Evolutionary conservation across 2,113 vertebrate genomes (phyloP).

Genomic region (Chinchilla lanigera): DNA sequence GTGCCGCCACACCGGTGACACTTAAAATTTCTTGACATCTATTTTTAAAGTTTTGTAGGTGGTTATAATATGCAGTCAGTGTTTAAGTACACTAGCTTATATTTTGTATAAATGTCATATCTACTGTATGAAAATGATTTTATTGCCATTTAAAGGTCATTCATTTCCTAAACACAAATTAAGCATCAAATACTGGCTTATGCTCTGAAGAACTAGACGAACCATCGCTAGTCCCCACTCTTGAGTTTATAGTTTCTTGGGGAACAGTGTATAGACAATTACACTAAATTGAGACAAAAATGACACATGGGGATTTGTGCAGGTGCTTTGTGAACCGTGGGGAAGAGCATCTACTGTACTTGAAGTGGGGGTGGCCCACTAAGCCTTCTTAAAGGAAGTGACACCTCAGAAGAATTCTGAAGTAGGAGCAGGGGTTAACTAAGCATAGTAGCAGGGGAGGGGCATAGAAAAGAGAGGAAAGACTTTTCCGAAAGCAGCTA

Average conservation of each 20-base stretch:
- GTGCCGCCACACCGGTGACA: neutral
- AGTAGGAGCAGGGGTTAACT: neutral
- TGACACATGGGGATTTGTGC: neutral
- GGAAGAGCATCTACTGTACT: neutral
- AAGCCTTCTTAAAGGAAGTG: neutral
- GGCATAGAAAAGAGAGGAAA: neutral
- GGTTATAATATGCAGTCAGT: slow-evolving; percentile 19
- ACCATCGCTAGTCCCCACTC: neutral
- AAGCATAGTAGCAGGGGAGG: neutral
- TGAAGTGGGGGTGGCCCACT: neutral
- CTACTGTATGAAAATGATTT: slow-evolving; percentile 47
- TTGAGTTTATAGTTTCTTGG: slow-evolving; percentile 11
- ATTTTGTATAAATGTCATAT: slow-evolving; percentile 24
- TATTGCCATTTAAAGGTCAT: slow-evolving; percentile 17
- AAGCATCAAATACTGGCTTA: neutral
- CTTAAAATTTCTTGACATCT: slow-evolving; percentile 18
- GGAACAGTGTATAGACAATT: neutral
- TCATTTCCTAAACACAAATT: slow-evolving; percentile 25
- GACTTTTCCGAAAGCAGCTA: neutral
- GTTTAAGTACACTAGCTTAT: neutral
- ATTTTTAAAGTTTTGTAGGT: slow-evolving; percentile 30
- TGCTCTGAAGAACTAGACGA: slow-evolving; percentile 10
- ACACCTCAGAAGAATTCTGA: slow-evolving; percentile 1
- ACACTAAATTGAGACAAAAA: slow-evolving; percentile 37
- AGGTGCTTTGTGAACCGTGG: neutral